A percentile compares a stretch with the other conserved stretches of the same genome.
phyloP scores from a whole-genome alignment of 2,888 invertebrate species.

The Morpho helenor region DNA sequence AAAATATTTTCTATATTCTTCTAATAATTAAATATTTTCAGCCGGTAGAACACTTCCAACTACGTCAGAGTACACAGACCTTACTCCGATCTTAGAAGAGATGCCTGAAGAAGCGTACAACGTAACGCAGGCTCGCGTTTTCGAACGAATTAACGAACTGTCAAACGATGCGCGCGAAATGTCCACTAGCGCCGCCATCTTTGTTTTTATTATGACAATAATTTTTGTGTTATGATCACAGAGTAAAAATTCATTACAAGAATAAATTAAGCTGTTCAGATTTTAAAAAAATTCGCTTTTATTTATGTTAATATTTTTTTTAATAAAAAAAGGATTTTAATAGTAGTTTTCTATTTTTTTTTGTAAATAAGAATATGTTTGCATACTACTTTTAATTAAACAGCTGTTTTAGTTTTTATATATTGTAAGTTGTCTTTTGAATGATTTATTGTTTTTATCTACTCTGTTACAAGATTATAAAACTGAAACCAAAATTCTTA shows the following conservation, averaged over 20 bases:
- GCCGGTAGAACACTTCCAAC: constrained; percentile 50
- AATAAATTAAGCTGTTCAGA: constrained; percentile 7
- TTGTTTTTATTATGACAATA: constrained; percentile 30
- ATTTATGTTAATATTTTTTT: no score
- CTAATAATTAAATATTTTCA: constrained; percentile 30
- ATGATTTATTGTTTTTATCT: no score
- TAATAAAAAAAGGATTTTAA: no score
- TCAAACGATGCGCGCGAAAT: constrained; percentile 36
- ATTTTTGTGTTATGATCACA: constrained; percentile 6
- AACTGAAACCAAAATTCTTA: no score
- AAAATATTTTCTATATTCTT: no score
- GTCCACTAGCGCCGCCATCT: constrained; percentile 36
- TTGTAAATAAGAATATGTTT: no score
- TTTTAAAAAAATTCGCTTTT: no score
- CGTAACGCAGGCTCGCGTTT: constrained; percentile 54
- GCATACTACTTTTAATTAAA: no score
- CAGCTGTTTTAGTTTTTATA: no score
- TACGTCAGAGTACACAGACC: constrained; percentile 57
- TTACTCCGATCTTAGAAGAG: constrained; percentile 60
- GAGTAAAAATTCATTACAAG: not conserved
- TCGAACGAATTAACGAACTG: constrained; percentile 34
- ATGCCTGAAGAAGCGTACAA: constrained; percentile 46
- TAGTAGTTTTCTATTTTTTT: no score
- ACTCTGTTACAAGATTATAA: no score
- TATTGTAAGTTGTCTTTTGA: no score